These are phyloP conservation scores for Danio albolineatus DNA, from an alignment of 2,797 vertebrate genomes.

Conservation along the genomic window DNA sequence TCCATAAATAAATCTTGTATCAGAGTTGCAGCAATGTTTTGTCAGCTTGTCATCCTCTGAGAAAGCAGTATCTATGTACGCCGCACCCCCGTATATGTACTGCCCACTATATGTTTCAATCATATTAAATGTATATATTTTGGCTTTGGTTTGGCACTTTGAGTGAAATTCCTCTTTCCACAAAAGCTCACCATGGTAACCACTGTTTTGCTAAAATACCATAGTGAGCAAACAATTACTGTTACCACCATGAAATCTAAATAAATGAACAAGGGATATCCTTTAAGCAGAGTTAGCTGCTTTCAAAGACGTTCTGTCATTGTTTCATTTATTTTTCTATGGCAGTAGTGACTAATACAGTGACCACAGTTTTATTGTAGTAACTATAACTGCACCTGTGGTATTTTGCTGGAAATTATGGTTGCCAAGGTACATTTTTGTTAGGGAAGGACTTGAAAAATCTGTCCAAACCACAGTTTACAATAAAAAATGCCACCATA, in stretches of 20 bases:
- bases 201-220: constrained; percentile 14
- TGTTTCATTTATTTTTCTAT: constrained; percentile 32
- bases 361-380: constrained; percentile 38
- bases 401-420: background rate
- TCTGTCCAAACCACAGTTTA: constrained; percentile 33
- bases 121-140: too few species aligned
- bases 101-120: too few species aligned
- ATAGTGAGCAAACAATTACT: constrained; percentile 14
- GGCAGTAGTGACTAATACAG: constrained; percentile 24
- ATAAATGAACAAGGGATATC: background rate
- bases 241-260: constrained; percentile 12
- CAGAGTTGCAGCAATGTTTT: too few species aligned
- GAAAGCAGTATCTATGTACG: too few species aligned
- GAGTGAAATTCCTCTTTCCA: background rate
- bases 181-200: constrained; percentile 1
- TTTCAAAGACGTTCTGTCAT: constrained; percentile 14
- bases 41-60: too few species aligned
- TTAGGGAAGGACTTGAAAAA: background rate
- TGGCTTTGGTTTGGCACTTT: background rate
- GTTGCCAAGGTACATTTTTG: constrained; percentile 14
- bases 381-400: constrained; percentile 29
- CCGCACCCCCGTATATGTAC: too few species aligned
- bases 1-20: too few species aligned
- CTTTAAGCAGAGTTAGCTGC: constrained; percentile 11
- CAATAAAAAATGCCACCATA: background rate